Conservation (phyloP, 2,888 invertebrate species). For the Dynastes maya region DNA sequence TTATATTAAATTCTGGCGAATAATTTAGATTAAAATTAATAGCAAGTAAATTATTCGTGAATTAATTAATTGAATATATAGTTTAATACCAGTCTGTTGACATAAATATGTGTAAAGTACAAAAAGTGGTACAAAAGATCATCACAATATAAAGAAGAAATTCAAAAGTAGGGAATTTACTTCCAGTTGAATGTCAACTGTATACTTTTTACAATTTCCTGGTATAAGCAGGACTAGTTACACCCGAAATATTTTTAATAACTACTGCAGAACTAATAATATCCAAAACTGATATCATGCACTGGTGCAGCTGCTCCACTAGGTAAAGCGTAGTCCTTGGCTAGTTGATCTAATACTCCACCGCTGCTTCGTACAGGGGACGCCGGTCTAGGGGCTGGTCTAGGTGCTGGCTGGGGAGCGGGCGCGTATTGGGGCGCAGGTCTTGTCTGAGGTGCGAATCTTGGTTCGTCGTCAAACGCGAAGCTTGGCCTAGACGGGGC, state of each 20-base stretch:
- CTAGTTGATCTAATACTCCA: constrained; percentile 84
- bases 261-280: constrained; percentile 74
- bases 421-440: constrained; percentile 60
- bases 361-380: constrained; percentile 66
- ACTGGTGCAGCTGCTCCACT: constrained; percentile 79
- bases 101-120: constrained; percentile 13
- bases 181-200: constrained; percentile 38
- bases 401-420: constrained; percentile 60
- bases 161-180: constrained; percentile 22
- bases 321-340: constrained; percentile 86
- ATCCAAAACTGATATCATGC: constrained; percentile 89
- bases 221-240: constrained; percentile 38
- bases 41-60: constrained; percentile 10
- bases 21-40: constrained; percentile 1
- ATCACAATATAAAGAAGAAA: constrained; percentile 27
- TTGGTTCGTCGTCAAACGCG: constrained; percentile 65
- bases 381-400: constrained; percentile 60
- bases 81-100: constrained; percentile 26
- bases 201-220: constrained; percentile 34
- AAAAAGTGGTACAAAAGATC: constrained; percentile 16
- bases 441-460: constrained; percentile 67
- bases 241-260: constrained; percentile 23
- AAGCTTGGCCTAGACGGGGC: constrained; percentile 58
- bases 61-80: constrained; percentile 1
- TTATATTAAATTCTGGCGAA: neutral